Conservation (phyloP, 1,140 invertebrate genomes). For the Hetaerina americana region DNA sequence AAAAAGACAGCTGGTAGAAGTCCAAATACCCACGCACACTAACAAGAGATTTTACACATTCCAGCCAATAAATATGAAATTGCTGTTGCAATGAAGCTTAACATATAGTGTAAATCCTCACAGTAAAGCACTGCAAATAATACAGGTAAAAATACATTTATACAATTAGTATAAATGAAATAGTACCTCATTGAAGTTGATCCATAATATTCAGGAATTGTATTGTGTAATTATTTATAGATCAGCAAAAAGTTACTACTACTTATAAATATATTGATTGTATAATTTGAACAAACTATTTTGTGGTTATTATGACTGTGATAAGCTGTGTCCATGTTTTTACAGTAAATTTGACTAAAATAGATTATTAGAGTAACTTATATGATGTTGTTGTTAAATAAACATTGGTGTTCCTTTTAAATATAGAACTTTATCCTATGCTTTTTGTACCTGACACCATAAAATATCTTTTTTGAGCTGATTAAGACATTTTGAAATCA, state of each 20-base stretch:
- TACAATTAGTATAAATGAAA: no score
- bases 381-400: constrained; percentile 1
- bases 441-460: background rate
- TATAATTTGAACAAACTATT: background rate
- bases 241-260: background rate
- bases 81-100: no score
- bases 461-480: background rate
- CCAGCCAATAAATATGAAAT: no score
- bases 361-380: background rate
- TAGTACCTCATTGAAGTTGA: background rate
- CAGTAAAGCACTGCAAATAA: no score
- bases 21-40: no score
- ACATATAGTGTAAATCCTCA: no score
- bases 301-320: background rate
- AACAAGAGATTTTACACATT: no score
- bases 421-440: background rate
- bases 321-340: background rate
- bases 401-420: background rate
- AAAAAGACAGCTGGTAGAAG: no score
- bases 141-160: no score
- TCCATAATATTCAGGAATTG: background rate
- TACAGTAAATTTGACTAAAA: background rate
- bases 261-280: background rate
- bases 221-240: constrained; percentile 2
- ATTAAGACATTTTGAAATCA: background rate